These are phyloP conservation scores for Zele albiditarsus DNA, from an alignment of 2,888 invertebrate genomes.

Conservation along the genomic window DNA sequence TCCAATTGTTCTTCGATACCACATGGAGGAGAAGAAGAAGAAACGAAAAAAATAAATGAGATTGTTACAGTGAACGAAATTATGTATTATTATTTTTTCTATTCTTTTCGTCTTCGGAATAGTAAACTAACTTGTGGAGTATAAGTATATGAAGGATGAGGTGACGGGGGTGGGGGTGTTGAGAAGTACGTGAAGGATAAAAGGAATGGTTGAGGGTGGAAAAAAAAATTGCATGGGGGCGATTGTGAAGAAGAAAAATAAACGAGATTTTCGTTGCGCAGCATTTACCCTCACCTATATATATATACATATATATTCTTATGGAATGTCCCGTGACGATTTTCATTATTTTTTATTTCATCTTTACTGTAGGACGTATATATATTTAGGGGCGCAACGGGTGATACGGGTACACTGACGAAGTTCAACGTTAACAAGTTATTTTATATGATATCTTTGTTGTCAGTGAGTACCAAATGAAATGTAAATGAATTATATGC, in stretches of 20 bases:
- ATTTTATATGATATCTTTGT: too few relatives aligned
- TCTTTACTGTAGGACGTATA: not conserved
- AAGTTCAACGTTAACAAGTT: too few relatives aligned
- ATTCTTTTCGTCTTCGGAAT: not conserved
- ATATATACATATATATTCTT: too few relatives aligned
- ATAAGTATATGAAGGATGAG: not conserved
- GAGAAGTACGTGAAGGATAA: not conserved
- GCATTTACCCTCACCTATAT: not conserved
- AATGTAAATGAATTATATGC: too few relatives aligned
- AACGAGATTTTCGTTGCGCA: not conserved
- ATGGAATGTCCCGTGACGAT: not conserved
- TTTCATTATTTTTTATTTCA: conserved; percentile 10
- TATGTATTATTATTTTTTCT: not conserved
- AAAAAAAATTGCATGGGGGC: not conserved
- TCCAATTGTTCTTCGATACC: not conserved
- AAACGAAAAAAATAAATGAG: not conserved
- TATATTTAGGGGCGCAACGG: too few relatives aligned
- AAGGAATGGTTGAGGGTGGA: not conserved
- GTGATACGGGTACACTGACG: too few relatives aligned
- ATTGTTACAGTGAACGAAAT: not conserved
- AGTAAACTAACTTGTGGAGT: not conserved
- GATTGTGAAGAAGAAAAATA: not conserved
- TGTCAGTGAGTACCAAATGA: too few relatives aligned
- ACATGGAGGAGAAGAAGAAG: not conserved
- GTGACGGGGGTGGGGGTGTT: not conserved